phyloP scores from a whole-genome alignment of 2,113 vertebrate genomes.

The Scartelaos histophorus region DNA sequence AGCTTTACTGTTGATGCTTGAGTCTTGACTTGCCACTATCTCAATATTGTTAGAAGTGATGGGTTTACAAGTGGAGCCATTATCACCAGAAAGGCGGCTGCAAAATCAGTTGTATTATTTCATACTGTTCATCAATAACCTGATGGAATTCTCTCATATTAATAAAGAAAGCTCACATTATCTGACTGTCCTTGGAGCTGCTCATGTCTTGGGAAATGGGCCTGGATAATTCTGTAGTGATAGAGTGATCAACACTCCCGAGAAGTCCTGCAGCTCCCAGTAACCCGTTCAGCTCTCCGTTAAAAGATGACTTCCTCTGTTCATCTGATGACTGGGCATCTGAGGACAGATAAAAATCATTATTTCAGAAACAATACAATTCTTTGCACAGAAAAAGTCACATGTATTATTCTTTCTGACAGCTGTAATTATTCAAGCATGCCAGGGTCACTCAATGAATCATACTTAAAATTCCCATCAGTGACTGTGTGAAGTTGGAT shows the following conservation, averaged over 20 bases:
- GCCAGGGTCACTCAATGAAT: neutral
- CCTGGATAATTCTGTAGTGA: conserved; percentile 77
- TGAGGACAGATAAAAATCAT: conserved; percentile 48
- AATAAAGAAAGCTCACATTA: conserved; percentile 82
- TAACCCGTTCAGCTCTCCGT: conserved; percentile 93
- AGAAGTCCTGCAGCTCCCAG: conserved; percentile 85
- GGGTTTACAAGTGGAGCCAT: conserved; percentile 87
- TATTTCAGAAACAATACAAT: neutral
- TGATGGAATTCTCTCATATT: neutral
- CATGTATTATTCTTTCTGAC: neutral
- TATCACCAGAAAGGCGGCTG: conserved; percentile 92
- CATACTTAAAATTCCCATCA: too few relatives aligned
- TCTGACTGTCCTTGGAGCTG: conserved; percentile 85
- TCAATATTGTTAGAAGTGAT: conserved; percentile 92
- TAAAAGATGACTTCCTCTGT: conserved; percentile 82
- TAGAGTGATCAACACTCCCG: conserved; percentile 71
- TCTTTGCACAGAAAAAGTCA: too few relatives aligned
- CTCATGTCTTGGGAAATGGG: conserved; percentile 79
- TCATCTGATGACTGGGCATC: conserved; percentile 78
- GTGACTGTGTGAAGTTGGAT: too few relatives aligned
- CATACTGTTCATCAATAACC: neutral
- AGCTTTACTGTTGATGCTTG: conserved; percentile 95
- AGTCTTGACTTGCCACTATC: conserved; percentile 96
- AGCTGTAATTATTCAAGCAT: neutral
- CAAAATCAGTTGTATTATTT: neutral